phyloP scores from a whole-genome alignment of 2,888 invertebrate genomes.

The Masnerella sp. region DNA sequence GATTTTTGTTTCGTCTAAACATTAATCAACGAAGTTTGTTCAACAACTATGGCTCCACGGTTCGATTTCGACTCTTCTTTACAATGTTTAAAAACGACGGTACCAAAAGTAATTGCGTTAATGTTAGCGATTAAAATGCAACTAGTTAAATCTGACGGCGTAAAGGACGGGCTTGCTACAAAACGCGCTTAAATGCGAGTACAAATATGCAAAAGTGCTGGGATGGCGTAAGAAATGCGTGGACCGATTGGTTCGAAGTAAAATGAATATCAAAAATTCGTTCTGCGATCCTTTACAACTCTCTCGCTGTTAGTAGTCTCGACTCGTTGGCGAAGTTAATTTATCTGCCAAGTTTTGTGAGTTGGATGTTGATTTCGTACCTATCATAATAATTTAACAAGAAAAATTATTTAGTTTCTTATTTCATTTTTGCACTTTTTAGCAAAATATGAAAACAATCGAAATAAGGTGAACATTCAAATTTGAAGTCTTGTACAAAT shows the following conservation, averaged over 20 bases:
- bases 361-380: conserved; percentile 74
- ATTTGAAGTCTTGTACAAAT: too few species aligned
- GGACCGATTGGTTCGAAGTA: conserved; percentile 19
- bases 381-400: conserved; percentile 63
- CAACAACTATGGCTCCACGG: conserved; percentile 14
- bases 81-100: conserved; percentile 20
- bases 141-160: conserved; percentile 55
- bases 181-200: conserved; percentile 47
- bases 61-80: neutral
- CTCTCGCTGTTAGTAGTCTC: conserved; percentile 71
- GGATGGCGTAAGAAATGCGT: conserved; percentile 31
- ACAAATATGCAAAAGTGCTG: conserved; percentile 54
- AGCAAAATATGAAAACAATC: too few species aligned
- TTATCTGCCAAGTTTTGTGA: conserved; percentile 73
- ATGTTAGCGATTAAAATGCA: conserved; percentile 24
- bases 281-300: conserved; percentile 1
- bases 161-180: conserved; percentile 47
- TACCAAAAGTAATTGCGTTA: conserved; percentile 69
- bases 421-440: neutral
- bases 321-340: conserved; percentile 72
- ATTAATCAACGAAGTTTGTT: too few species aligned
- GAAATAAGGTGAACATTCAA: too few species aligned
- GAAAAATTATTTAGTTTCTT: neutral
- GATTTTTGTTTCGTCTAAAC: too few species aligned
- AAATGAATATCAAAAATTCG: conserved; percentile 30